phyloP scores from a whole-genome alignment of 2,888 invertebrate species.

The Diogma glabrata region DNA sequence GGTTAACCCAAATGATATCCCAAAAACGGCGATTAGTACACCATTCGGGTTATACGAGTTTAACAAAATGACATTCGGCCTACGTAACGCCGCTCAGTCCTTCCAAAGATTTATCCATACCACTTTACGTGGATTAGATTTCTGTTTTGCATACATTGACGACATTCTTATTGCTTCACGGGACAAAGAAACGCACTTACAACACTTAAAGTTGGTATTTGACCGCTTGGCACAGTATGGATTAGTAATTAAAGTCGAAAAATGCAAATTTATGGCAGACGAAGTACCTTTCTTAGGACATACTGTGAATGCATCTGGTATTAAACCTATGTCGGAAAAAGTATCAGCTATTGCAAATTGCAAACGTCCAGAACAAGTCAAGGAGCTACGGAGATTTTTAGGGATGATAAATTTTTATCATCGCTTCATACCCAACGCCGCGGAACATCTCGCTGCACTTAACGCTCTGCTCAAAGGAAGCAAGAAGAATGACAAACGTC shows the following conservation, averaged over 20 bases:
- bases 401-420: no score
- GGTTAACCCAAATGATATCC: conserved; percentile 22
- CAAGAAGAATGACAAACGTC: no score
- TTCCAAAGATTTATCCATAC: conserved; percentile 3
- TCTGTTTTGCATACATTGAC: conserved; percentile 8
- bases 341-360: no score
- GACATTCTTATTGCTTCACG: conserved; percentile 6
- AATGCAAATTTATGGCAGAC: no score
- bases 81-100: conserved; percentile 16
- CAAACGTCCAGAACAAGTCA: no score
- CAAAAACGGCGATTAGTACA: conserved; percentile 25
- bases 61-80: conserved; percentile 26
- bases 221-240: conserved; percentile 2
- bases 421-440: no score
- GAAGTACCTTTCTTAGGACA: no score
- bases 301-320: no score
- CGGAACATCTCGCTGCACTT: no score
- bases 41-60: conserved; percentile 28
- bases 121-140: not conserved
- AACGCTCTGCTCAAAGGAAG: no score
- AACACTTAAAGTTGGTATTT: not conserved
- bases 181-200: not conserved
- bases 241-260: not conserved
- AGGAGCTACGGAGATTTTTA: no score
- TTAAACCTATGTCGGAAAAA: no score